phyloP scores from a whole-genome alignment of 1,140 invertebrate genomes.

The Drosophila subobscura region DNA sequence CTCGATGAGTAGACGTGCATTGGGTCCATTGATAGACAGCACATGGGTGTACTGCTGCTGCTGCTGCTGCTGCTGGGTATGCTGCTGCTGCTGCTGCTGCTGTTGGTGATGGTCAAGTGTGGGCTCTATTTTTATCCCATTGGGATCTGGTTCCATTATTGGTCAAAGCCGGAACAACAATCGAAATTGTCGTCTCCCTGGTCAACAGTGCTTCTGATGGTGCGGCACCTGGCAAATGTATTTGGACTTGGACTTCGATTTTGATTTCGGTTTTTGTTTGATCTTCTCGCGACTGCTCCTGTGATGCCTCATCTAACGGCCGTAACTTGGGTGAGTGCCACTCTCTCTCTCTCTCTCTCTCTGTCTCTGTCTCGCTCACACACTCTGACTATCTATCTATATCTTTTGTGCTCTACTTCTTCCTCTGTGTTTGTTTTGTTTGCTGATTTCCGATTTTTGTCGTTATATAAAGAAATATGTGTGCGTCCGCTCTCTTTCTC shows the following conservation, averaged over 20 bases:
- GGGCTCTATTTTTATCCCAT: conserved; percentile 83
- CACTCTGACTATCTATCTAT: too few species aligned
- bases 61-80: conserved; percentile 67
- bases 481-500: conserved; percentile 31
- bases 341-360: conserved; percentile 12
- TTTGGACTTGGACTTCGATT: conserved; percentile 14
- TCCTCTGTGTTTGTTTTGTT: conserved; percentile 30
- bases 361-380: conserved; percentile 8
- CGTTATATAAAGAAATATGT: conserved; percentile 62
- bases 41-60: conserved; percentile 79
- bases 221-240: not conserved
- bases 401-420: conserved; percentile 3
- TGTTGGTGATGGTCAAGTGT: conserved; percentile 79
- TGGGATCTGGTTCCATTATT: conserved; percentile 84
- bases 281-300: not conserved
- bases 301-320: conserved; percentile 50
- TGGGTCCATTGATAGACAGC: conserved; percentile 80
- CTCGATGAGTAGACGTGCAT: conserved; percentile 79
- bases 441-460: conserved; percentile 31
- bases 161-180: conserved; percentile 74
- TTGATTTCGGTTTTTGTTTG: conserved; percentile 11
- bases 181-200: conserved; percentile 71
- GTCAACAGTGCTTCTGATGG: conserved; percentile 18
- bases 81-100: conserved; percentile 52
- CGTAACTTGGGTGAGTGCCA: conserved; percentile 33